phyloP scores from a whole-genome alignment of 2,888 invertebrate genomes.

The Blomia tropicalis region DNA sequence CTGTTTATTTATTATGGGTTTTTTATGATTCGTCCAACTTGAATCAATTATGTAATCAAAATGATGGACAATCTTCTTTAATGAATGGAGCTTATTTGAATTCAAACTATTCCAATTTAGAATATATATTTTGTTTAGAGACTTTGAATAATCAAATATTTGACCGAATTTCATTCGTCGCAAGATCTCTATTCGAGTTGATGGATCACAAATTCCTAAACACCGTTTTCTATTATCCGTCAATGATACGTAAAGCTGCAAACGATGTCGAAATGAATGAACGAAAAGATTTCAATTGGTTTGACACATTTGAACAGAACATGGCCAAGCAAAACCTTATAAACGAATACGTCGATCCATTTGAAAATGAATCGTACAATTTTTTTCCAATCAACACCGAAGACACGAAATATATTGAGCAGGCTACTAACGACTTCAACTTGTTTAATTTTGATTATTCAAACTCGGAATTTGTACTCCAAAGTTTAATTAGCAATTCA shows the following conservation, averaged over 20 bases:
- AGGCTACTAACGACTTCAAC: neutral
- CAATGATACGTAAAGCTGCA: neutral
- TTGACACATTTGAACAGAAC: neutral
- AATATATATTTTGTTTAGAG: conserved; percentile 1
- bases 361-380: neutral
- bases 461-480: conserved; percentile 1
- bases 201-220: conserved; percentile 4
- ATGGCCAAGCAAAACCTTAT: neutral
- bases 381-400: neutral
- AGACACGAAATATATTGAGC: neutral
- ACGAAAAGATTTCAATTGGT: neutral
- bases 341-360: neutral
- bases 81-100: neutral
- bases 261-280: neutral
- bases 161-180: neutral
- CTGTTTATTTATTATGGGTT: conserved; percentile 46
- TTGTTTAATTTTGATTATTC: neutral
- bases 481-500: neutral
- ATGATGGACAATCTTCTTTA: neutral
- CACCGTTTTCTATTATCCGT: neutral
- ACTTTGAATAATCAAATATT: neutral
- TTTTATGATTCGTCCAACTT: conserved; percentile 43
- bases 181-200: neutral
- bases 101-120: neutral
- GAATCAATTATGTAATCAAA: conserved; percentile 34